Conservation (phyloP, 2,113 vertebrate genomes). For the Megalops atlanticus region DNA sequence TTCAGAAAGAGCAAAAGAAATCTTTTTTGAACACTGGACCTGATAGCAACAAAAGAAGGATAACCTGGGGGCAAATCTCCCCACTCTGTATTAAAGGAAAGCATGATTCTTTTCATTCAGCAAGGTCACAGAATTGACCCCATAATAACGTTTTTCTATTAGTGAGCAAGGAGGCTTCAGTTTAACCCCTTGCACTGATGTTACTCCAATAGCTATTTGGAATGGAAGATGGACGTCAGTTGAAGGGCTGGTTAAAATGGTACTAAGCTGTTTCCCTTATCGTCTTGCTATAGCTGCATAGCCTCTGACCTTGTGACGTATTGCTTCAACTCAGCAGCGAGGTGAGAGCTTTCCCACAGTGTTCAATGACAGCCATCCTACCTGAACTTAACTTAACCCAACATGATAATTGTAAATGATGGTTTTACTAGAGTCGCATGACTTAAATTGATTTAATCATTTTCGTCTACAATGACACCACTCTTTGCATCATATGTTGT, state of each 20-base stretch:
- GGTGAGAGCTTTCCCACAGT: conserved; percentile 1
- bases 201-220: conserved; percentile 25
- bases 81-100: conserved; percentile 47
- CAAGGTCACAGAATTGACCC: conserved; percentile 51
- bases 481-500: not conserved
- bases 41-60: conserved; percentile 18
- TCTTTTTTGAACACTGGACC: not conserved
- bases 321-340: conserved; percentile 35
- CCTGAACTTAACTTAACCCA: conserved; percentile 16
- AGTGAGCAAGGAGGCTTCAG: conserved; percentile 27
- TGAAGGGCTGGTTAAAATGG: conserved; percentile 46
- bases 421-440: not conserved
- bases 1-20: not conserved
- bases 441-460: not conserved
- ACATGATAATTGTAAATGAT: not conserved
- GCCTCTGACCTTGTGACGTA: conserved; percentile 51
- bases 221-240: conserved; percentile 36
- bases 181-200: conserved; percentile 23
- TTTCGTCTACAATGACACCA: not conserved
- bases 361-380: conserved; percentile 15
- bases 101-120: conserved; percentile 45
- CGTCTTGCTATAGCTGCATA: conserved; percentile 45
- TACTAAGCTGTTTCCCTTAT: conserved; percentile 58
- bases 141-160: conserved; percentile 54
- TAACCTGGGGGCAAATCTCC: conserved; percentile 25